phyloP scores from a whole-genome alignment of 2,113 vertebrate species.

The Tragelaphus buxtoni region DNA sequence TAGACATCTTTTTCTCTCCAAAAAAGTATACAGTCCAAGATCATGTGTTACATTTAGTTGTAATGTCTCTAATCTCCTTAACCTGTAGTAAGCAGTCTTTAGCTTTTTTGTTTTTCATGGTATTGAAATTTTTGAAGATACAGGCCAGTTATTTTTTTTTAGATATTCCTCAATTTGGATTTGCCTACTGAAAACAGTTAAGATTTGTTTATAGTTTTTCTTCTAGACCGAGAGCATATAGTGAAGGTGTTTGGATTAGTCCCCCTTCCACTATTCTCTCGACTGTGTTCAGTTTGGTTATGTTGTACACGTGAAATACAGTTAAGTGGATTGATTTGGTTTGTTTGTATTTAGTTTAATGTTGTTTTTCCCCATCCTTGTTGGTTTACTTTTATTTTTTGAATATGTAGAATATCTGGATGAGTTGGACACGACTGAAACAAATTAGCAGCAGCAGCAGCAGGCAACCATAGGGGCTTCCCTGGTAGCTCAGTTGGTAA shows the following conservation, averaged over 20 bases:
- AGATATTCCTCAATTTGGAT: background rate
- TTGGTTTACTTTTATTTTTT: slow-evolving; percentile 17
- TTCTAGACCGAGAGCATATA: background rate
- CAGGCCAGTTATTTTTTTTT: background rate
- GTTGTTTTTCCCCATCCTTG: background rate
- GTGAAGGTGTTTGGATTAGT: background rate
- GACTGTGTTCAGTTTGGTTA: background rate
- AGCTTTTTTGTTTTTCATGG: background rate
- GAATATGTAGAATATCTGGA: background rate
- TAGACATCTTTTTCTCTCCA: background rate
- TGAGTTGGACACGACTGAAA: background rate
- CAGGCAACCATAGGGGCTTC: background rate
- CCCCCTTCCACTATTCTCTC: background rate
- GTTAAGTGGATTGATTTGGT: background rate
- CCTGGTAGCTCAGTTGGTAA: background rate
- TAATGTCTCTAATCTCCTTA: background rate
- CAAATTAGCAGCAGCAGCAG: too few species aligned
- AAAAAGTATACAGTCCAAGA: background rate
- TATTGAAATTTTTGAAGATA: slow-evolving; percentile 25
- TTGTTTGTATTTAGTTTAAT: slow-evolving; percentile 26
- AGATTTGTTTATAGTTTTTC: background rate
- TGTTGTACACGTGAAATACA: background rate
- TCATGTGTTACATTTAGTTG: background rate
- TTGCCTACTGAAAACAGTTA: background rate
- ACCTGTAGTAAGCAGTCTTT: background rate